These are phyloP conservation scores for Euclidia mi DNA, from an alignment of 2,888 invertebrate genomes.

Conservation along the genomic window DNA sequence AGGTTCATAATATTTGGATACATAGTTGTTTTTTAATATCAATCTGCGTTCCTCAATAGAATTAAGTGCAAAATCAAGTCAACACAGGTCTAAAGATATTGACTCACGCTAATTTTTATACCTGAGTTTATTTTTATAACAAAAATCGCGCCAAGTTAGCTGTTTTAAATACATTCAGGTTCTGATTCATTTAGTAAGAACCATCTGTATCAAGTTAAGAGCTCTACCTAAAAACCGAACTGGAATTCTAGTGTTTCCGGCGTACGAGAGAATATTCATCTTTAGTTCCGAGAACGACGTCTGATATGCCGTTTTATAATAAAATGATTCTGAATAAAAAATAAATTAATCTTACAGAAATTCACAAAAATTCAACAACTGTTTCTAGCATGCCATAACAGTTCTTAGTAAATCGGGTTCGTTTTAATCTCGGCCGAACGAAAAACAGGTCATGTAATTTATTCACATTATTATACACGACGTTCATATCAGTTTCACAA, in stretches of 20 bases:
- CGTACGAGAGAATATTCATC: slow-evolving; percentile 9
- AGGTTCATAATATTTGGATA: slow-evolving; percentile 36
- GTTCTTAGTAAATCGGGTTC: no score
- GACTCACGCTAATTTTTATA: slow-evolving; percentile 74
- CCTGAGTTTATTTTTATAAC: slow-evolving; percentile 84
- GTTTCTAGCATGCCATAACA: no score
- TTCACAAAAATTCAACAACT: no score
- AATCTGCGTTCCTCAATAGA: slow-evolving; percentile 70
- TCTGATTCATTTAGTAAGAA: slow-evolving; percentile 57
- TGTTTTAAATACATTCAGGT: slow-evolving; percentile 59
- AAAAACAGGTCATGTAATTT: no score
- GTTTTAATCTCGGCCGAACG: no score
- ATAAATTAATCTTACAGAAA: no score
- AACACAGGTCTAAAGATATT: slow-evolving; percentile 69
- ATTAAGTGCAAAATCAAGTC: slow-evolving; percentile 75
- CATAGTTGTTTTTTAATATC: slow-evolving; percentile 44
- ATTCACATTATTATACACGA: no score
- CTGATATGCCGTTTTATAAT: no score
- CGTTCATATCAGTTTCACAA: background rate
- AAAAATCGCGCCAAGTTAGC: slow-evolving; percentile 63
- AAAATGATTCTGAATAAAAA: no score
- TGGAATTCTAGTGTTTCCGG: slow-evolving; percentile 54
- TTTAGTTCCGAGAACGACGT: background rate
- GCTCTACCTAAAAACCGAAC: slow-evolving; percentile 33
- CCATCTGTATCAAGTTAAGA: slow-evolving; percentile 38